phyloP scores from a whole-genome alignment of 2,113 vertebrate genomes.

The Perognathus longimembris region DNA sequence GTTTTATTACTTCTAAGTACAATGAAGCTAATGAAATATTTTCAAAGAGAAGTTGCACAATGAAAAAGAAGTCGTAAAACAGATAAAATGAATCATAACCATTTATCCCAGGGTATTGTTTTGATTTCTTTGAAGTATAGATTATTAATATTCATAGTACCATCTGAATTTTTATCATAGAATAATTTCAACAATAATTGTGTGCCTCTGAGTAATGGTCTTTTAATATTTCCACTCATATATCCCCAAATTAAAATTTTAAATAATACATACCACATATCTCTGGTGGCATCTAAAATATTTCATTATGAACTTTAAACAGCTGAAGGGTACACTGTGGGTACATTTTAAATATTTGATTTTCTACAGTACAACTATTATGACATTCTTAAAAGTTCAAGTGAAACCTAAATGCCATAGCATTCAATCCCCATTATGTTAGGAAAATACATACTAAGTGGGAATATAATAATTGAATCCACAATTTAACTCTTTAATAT shows the following conservation, averaged over 20 bases:
- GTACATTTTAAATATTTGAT: constrained; percentile 16
- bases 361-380: constrained; percentile 19
- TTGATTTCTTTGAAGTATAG: neutral
- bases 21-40: neutral
- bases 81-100: constrained; percentile 18
- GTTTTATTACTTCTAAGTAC: neutral
- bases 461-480: neutral
- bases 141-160: neutral
- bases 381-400: neutral
- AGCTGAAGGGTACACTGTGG: neutral
- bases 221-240: constrained; percentile 21
- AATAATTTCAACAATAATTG: neutral
- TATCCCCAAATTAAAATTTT: constrained; percentile 5
- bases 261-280: neutral
- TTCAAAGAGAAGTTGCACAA: neutral
- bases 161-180: neutral
- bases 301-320: constrained; percentile 32
- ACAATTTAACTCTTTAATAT: neutral
- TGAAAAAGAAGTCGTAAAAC: neutral
- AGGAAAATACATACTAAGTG: neutral
- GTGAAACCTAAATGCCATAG: neutral
- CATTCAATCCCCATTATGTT: neutral
- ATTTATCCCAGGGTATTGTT: neutral
- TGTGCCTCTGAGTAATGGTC: neutral
- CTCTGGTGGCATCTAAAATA: constrained; percentile 27